Percentiles rank a stretch among this genome's conserved stretches.
Conservation (phyloP, 1,140 invertebrate genomes). For the Drosophila neocordata region DNA sequence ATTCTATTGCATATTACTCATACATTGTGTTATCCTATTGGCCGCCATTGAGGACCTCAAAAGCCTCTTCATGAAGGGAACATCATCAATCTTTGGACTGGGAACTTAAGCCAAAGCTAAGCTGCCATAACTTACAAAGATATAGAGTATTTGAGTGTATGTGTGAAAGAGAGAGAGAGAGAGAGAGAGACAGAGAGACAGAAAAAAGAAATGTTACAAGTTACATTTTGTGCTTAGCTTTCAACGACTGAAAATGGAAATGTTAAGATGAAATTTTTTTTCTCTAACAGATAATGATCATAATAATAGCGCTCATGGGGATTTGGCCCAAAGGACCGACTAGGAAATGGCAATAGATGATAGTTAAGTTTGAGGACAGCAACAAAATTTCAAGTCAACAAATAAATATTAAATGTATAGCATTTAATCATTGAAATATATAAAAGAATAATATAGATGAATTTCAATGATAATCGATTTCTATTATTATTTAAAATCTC, state of each 20-base stretch:
- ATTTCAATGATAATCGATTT: no score
- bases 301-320: neutral
- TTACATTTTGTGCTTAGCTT: neutral
- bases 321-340: neutral
- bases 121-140: constrained; percentile 50
- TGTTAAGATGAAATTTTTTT: neutral
- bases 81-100: constrained; percentile 55
- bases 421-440: no score
- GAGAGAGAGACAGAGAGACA: neutral
- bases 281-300: constrained; percentile 3
- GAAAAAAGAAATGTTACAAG: neutral
- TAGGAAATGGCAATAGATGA: neutral
- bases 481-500: neutral
- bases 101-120: constrained; percentile 34
- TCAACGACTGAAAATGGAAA: neutral
- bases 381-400: no score
- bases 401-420: no score
- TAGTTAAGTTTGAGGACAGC: no score
- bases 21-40: constrained; percentile 27
- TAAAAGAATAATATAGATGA: no score
- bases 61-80: constrained; percentile 55
- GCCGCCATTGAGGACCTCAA: constrained; percentile 7
- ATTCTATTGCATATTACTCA: constrained; percentile 38
- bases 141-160: neutral
- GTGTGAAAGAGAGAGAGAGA: neutral